phyloP scores from a whole-genome alignment of 2,797 vertebrate species.

The Falco columbarius region DNA sequence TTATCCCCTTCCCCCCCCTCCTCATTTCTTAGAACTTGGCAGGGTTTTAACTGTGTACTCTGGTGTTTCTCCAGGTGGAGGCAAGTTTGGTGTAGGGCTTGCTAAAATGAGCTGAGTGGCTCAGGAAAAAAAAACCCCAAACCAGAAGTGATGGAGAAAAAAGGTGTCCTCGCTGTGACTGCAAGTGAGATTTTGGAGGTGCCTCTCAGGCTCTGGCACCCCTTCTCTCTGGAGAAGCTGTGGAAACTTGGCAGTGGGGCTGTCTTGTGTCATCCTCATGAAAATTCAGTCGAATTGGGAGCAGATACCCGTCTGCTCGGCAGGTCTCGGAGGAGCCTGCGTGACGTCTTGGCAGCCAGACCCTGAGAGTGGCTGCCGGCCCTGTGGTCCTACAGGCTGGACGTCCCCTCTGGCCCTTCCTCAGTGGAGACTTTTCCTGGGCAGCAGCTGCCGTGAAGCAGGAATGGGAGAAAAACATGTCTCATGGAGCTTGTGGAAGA shows the following conservation, averaged over 20 bases:
- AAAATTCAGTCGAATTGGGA: not conserved
- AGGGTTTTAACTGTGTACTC: not conserved
- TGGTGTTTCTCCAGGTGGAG: not conserved
- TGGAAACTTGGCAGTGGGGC: conserved; percentile 30
- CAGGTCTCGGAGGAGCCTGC: not conserved
- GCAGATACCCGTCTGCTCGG: not conserved
- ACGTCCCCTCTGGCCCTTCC: not conserved
- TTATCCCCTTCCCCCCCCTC: not conserved
- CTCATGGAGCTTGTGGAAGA: not conserved
- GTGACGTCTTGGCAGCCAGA: not conserved
- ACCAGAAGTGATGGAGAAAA: not conserved
- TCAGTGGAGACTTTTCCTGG: not conserved
- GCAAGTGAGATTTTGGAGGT: not conserved
- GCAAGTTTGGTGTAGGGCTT: not conserved
- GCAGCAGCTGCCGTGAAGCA: rapidly evolving
- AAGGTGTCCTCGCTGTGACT: rapidly evolving
- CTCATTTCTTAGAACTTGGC: not conserved
- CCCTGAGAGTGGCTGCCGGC: not conserved
- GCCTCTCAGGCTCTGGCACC: not conserved
- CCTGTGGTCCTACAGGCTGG: rapidly evolving
- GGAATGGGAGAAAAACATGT: rapidly evolving
- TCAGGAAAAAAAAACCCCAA: not conserved
- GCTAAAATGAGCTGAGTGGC: not conserved
- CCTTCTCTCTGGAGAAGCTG: not conserved
- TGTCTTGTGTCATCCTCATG: conserved; percentile 35